phyloP scores from a whole-genome alignment of 2,888 invertebrate genomes.

The Pristionchus arcanus region DNA sequence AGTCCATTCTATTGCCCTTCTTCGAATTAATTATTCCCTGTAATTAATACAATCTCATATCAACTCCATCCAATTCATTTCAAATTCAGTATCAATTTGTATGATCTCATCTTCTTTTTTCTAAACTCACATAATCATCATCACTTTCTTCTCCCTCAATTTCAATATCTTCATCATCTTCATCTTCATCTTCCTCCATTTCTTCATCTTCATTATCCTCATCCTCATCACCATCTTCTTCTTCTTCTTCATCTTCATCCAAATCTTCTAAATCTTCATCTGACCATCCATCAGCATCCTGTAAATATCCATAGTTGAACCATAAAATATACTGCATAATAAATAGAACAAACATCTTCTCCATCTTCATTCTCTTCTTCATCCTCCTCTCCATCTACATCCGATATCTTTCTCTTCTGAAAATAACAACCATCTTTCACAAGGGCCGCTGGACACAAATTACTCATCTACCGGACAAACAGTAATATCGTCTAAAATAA shows the following conservation, averaged over 20 bases:
- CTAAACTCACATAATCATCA: conserved; percentile 57
- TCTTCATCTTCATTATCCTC: conserved; percentile 63
- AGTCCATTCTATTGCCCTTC: conserved; percentile 20
- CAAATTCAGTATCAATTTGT: too few relatives aligned
- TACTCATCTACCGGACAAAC: too few relatives aligned
- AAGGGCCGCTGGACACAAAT: too few relatives aligned
- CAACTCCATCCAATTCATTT: not conserved
- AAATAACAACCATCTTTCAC: not conserved
- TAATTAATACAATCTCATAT: not conserved
- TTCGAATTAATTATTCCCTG: not conserved
- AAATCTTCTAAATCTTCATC: conserved; percentile 56
- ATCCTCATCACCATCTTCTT: conserved; percentile 65
- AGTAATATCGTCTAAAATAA: too few relatives aligned
- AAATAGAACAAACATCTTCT: conserved; percentile 79
- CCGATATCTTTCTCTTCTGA: conserved; percentile 44
- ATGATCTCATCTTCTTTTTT: not conserved
- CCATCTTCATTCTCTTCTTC: conserved; percentile 79
- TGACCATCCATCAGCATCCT: conserved; percentile 42
- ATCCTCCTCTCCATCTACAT: conserved; percentile 68
- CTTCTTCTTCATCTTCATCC: conserved; percentile 64
- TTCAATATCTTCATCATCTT: conserved; percentile 61
- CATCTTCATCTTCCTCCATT: conserved; percentile 64
- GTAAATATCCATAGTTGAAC: not conserved
- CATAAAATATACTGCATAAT: not conserved
- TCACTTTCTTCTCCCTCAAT: conserved; percentile 59